These are phyloP conservation scores for Illadopsis cleaveri DNA, from an alignment of 2,113 vertebrate species.

Conservation along the genomic window DNA sequence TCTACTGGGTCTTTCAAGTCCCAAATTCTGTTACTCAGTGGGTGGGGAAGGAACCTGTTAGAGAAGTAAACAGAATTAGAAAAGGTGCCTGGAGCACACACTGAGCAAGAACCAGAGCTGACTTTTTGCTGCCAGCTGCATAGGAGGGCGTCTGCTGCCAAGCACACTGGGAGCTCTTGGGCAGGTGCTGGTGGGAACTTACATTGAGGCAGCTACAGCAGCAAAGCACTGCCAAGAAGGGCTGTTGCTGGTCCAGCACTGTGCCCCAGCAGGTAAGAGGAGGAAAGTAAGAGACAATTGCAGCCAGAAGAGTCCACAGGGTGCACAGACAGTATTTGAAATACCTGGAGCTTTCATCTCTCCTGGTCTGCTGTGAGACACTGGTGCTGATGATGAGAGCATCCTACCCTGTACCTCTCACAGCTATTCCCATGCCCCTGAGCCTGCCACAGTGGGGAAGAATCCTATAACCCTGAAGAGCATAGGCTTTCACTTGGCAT, in stretches of 20 bases:
- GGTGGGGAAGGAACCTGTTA: not conserved
- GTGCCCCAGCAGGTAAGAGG: not conserved
- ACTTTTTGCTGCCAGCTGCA: not conserved
- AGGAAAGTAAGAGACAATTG: not conserved
- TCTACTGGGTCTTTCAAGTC: not conserved
- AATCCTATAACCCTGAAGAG: not conserved
- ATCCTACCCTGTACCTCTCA: not conserved
- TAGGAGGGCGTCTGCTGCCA: not conserved
- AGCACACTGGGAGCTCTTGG: not conserved
- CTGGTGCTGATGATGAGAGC: rapidly evolving
- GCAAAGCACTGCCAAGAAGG: not conserved
- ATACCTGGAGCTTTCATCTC: not conserved
- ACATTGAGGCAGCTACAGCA: not conserved
- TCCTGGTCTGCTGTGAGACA: not conserved
- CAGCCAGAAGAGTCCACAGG: not conserved
- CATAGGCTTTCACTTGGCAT: not conserved
- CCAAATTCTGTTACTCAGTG: not conserved
- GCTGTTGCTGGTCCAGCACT: not conserved
- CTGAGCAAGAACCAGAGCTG: not conserved
- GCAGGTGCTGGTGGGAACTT: not conserved
- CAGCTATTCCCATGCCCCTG: not conserved
- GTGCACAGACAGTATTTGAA: not conserved
- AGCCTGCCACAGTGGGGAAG: not conserved
- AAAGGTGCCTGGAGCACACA: not conserved
- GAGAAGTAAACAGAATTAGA: not conserved